These are phyloP conservation scores for Lagocephalus sceleratus DNA, from an alignment of 2,797 vertebrate genomes.

Conservation along the genomic window DNA sequence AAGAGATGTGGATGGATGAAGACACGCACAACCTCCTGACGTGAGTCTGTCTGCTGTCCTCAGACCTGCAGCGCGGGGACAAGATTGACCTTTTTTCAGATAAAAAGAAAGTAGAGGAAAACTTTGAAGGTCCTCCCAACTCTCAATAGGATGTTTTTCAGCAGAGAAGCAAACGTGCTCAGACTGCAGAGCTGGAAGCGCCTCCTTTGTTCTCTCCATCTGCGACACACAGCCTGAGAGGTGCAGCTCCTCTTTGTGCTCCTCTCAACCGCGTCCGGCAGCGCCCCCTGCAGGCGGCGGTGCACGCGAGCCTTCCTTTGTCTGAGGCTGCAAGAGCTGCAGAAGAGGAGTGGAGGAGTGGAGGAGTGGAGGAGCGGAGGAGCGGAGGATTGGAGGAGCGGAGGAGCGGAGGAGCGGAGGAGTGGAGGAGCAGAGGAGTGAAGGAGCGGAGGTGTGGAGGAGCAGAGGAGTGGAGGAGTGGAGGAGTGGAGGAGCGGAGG, in stretches of 20 bases:
- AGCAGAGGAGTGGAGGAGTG: too few relatives aligned
- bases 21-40: not conserved
- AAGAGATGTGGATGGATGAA: not conserved
- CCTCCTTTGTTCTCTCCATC: constrained; percentile 48
- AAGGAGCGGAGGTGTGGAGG: too few relatives aligned
- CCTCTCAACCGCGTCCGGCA: constrained; percentile 35
- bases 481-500: too few relatives aligned
- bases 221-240: constrained; percentile 22
- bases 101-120: not conserved
- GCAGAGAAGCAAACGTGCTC: not conserved
- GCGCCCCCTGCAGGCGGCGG: constrained; percentile 35
- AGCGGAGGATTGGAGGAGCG: too few relatives aligned
- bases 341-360: not conserved
- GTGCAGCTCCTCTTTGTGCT: constrained; percentile 47
- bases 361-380: too few relatives aligned
- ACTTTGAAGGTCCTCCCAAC: constrained; percentile 4
- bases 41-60: not conserved
- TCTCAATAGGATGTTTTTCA: constrained; percentile 4
- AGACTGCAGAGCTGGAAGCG: constrained; percentile 8
- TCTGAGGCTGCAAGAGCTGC: constrained; percentile 21
- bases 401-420: too few relatives aligned
- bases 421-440: too few relatives aligned
- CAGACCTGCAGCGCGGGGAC: constrained; percentile 4
- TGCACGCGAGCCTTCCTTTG: constrained; percentile 27
- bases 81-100: constrained; percentile 27